Base-by-base conservation (phyloP, 1,140 invertebrate species). In the Drosophila sulfurigaster region DNA sequence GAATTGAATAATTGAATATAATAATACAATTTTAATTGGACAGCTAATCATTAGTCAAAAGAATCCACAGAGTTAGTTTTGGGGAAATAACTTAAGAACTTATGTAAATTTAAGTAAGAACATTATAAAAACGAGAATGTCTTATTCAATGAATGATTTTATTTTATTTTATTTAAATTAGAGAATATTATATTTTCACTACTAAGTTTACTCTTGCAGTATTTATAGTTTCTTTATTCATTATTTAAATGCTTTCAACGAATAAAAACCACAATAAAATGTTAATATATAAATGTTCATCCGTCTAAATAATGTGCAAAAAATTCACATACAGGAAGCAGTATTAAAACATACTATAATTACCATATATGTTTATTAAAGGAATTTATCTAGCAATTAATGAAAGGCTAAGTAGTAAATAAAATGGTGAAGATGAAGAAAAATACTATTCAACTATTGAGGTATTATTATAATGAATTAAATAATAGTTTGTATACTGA, bases 401-500 rank as follows among this genome's bases (percentile, higher is more conserved):
- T n/a, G 25, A n/a, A 52, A 30, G 1, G 5, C 2, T 30, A 13
- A 30, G 25, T 5, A 52, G 2, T 5, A 30, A 1, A 20, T 11
- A 28, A 3, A 11, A 7, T 38, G 7, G 3, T 38, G 35, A 8
- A 38, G 35, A 38, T 38, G 35, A 25, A 25, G 35, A 38, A 38
- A 38, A 38, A 38, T 38, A 38, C 35, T 38, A 38, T 38, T 10
- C 35, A 52, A 5, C 13, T 52, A 6, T 28, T 52, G 6, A 25
- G 2, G 5, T n/a, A 54, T 54, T 32, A 10, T 5, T 35, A 32
- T 35, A 25, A 25, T 52, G 11, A 32, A 32, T 52, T 13, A 52
- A 54, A 54, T 54, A 54, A 8, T 54, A 35, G 11, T 35, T 54
- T 13, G n/a, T 32, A 8, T 35, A 54, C 51, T 16, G 51, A 54